Conservation (phyloP, 2,113 vertebrate genomes). For the Calidris pugnax region DNA sequence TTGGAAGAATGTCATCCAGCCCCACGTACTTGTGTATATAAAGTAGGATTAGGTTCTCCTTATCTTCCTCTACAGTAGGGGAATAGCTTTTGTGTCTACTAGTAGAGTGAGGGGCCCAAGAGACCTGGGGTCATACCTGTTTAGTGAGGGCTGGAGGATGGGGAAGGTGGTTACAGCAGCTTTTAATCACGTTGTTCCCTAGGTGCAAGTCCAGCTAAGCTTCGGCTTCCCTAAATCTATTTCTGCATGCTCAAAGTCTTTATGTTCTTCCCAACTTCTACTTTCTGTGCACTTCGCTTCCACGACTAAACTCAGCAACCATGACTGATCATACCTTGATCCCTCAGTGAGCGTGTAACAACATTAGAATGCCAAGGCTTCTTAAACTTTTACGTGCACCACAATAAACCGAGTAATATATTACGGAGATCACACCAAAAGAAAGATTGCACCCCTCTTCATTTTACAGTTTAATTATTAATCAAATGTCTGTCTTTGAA, state of each 20-base stretch:
- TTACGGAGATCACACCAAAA: background rate
- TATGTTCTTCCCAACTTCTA: background rate
- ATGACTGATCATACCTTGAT: background rate
- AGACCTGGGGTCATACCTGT: background rate
- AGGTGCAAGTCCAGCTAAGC: background rate
- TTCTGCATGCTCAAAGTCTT: background rate
- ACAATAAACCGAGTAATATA: background rate
- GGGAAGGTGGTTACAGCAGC: background rate
- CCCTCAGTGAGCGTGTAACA: background rate
- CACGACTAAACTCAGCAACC: background rate
- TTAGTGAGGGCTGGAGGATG: background rate
- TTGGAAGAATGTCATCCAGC: background rate
- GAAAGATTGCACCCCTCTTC: background rate
- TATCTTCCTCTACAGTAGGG: background rate
- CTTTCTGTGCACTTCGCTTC: background rate
- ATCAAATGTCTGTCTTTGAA: background rate
- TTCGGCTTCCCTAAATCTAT: background rate
- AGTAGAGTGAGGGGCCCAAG: background rate
- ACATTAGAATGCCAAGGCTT: background rate
- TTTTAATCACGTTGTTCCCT: background rate
- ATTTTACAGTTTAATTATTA: background rate
- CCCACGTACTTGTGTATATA: background rate
- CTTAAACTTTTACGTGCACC: background rate
- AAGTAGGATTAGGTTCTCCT: background rate
- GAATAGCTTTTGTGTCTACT: background rate